Percentiles rank a stretch among this genome's conserved stretches.
Evolutionary conservation across 2,113 vertebrate species (phyloP).

Genomic region (Tragelaphus imberbis): DNA sequence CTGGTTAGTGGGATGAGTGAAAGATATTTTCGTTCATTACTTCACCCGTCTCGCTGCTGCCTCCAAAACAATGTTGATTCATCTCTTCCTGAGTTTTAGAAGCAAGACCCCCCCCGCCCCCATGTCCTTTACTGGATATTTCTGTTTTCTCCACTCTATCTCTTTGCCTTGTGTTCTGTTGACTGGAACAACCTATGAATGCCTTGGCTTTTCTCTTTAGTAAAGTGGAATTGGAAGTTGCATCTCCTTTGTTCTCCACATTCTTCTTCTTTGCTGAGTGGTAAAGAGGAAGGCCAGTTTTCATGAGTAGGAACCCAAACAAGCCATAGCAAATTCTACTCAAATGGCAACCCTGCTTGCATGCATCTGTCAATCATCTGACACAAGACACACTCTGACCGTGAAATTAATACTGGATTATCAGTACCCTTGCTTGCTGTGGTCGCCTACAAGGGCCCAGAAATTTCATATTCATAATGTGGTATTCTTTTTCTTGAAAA

Average conservation of each 20-base stretch:
- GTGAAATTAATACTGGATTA: background rate
- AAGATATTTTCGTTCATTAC: background rate
- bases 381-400: background rate
- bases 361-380: background rate
- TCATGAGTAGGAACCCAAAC: background rate
- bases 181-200: background rate
- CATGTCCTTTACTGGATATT: background rate
- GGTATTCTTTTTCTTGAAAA: background rate
- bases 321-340: background rate
- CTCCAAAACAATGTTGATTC: background rate
- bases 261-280: background rate
- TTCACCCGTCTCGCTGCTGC: background rate
- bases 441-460: background rate
- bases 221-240: background rate
- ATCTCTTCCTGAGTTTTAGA: background rate
- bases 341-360: background rate
- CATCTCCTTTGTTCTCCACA: background rate
- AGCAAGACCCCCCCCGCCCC: background rate
- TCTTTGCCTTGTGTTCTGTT: background rate
- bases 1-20: background rate
- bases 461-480: background rate
- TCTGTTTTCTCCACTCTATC: background rate
- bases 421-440: accelerated
- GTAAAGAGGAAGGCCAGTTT: background rate
- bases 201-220: background rate